These are phyloP conservation scores for Cephus nigrinus DNA, from an alignment of 2,888 invertebrate species.

Conservation along the genomic window DNA sequence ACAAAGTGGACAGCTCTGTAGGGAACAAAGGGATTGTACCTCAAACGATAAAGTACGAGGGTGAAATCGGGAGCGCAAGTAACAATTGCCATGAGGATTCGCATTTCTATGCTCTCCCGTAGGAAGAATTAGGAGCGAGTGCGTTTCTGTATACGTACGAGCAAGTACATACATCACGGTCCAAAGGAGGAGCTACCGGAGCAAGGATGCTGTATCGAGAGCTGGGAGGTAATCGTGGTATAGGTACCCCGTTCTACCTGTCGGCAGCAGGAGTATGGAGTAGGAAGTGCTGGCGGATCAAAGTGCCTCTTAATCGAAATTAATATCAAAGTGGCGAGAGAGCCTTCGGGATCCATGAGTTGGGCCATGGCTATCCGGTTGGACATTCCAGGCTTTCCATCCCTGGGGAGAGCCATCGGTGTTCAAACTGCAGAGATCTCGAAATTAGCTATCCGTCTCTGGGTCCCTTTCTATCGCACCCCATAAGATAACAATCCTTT, in stretches of 20 bases:
- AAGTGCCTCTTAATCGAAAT: conserved; percentile 33
- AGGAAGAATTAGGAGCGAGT: not conserved
- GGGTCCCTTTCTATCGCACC: conserved; percentile 25
- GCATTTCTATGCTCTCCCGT: not conserved
- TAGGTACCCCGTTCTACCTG: conserved; percentile 3
- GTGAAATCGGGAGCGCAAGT: conserved; percentile 52
- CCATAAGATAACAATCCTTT: conserved; percentile 56
- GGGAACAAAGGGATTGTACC: conserved; percentile 57
- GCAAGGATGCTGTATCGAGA: not conserved
- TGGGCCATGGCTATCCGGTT: not conserved
- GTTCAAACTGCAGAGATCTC: conserved; percentile 36
- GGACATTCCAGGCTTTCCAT: conserved; percentile 5
- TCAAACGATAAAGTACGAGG: conserved; percentile 60
- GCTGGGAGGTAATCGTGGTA: not conserved
- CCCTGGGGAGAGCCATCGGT: conserved; percentile 25
- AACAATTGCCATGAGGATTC: conserved; percentile 34
- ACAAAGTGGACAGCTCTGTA: conserved; percentile 48
- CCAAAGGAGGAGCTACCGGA: not conserved
- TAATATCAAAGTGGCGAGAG: conserved; percentile 32
- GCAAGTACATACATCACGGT: not conserved
- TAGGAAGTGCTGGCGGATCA: conserved; percentile 20
- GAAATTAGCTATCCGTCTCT: conserved; percentile 39
- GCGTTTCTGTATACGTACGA: not conserved
- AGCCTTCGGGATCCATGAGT: conserved; percentile 20
- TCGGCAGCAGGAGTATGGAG: not conserved